phyloP scores from a whole-genome alignment of 1,140 invertebrate species.

The Trichogramma pretiosum region DNA sequence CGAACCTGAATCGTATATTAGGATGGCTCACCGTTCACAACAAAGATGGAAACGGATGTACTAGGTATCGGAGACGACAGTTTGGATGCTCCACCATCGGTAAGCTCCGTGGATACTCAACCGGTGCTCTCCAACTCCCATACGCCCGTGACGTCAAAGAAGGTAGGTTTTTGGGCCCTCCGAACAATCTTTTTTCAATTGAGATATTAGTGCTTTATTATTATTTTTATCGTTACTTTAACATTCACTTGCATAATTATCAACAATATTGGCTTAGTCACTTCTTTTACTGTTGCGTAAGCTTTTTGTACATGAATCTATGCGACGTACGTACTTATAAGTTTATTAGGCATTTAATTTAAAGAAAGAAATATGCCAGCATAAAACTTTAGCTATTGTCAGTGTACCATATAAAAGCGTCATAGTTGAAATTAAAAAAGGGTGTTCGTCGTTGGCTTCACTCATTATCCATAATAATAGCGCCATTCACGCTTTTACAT shows the following conservation, averaged over 20 bases:
- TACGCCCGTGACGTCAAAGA: conserved; percentile 50
- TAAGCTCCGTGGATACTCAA: conserved; percentile 58
- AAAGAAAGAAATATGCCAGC: conserved; percentile 48
- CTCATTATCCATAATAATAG: too few relatives aligned
- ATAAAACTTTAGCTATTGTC: conserved; percentile 34
- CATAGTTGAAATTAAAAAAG: conserved; percentile 12
- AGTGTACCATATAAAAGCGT: conserved; percentile 34
- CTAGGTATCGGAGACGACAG: conserved; percentile 48
- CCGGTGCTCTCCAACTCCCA: conserved; percentile 45
- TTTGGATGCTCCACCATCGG: conserved; percentile 56
- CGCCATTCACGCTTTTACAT: too few relatives aligned
- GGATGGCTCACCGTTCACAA: conserved; percentile 48
- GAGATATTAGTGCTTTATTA: too few relatives aligned
- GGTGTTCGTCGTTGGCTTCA: conserved; percentile 10
- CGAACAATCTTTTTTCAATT: conserved; percentile 25
- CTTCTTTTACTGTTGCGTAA: too few relatives aligned
- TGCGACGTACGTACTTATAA: too few relatives aligned
- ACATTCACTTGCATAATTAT: conserved; percentile 9
- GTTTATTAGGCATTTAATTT: too few relatives aligned
- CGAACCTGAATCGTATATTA: conserved; percentile 36
- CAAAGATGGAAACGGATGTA: conserved; percentile 50
- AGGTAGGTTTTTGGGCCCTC: conserved; percentile 38
- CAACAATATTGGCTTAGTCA: too few relatives aligned
- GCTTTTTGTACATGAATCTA: too few relatives aligned
- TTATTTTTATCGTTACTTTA: conserved; percentile 22